These are phyloP conservation scores for Listronotus bonariensis DNA, from an alignment of 1,140 invertebrate genomes.

Conservation along the genomic window DNA sequence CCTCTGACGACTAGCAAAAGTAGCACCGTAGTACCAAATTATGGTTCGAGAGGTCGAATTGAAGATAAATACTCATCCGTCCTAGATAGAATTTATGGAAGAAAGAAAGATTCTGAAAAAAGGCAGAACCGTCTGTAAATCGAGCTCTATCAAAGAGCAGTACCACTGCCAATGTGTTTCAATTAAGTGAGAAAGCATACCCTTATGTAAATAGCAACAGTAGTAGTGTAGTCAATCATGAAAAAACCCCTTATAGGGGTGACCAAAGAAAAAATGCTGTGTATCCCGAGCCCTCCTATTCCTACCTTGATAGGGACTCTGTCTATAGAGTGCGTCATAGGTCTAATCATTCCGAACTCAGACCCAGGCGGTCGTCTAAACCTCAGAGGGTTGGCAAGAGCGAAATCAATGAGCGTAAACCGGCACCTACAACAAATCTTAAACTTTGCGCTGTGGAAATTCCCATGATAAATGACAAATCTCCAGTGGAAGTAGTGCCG, in stretches of 20 bases:
- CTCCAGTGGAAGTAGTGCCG: not conserved
- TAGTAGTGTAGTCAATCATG: constrained; percentile 50
- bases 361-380: constrained; percentile 54
- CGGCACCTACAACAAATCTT: constrained; percentile 47
- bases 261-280: constrained; percentile 31
- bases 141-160: constrained; percentile 60
- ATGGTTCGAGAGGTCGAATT: constrained; percentile 59
- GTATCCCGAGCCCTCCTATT: constrained; percentile 49
- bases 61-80: constrained; percentile 77
- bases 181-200: constrained; percentile 69
- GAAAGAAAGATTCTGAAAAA: constrained; percentile 67
- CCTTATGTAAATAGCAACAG: constrained; percentile 58
- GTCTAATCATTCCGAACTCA: constrained; percentile 53
- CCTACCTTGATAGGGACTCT: constrained; percentile 48
- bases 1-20: constrained; percentile 53
- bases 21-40: constrained; percentile 54
- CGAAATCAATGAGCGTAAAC: constrained; percentile 53
- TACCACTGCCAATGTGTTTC: constrained; percentile 62
- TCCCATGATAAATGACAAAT: constrained; percentile 33
- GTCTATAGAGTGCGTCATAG: constrained; percentile 47
- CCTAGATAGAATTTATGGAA: constrained; percentile 67
- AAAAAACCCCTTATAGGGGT: constrained; percentile 64
- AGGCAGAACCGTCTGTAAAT: constrained; percentile 62
- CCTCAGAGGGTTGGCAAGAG: constrained; percentile 62
- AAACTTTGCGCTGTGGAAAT: constrained; percentile 61